Evolutionary conservation across 92 coral and sea anemone species (phyloP).

Genomic region (Palythoa caribaeorum): DNA sequence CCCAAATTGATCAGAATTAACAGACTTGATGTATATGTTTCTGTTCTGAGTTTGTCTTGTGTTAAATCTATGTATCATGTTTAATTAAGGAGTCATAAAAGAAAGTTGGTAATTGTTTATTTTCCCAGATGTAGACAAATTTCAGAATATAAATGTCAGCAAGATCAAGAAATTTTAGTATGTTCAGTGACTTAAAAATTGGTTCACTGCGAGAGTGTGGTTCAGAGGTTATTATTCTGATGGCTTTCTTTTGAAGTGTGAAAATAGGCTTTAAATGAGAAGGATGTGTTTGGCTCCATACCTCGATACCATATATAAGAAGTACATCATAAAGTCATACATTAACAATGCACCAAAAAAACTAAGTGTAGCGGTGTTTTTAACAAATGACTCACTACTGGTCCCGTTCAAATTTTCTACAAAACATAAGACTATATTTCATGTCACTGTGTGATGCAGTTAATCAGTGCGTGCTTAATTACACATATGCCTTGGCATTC

Average conservation of each 20-base stretch:
- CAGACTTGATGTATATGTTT: constrained; percentile 13
- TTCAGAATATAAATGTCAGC: background rate
- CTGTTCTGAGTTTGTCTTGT: constrained; percentile 39
- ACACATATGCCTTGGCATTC: too few relatives aligned
- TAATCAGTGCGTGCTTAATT: too few relatives aligned
- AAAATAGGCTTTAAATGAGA: constrained; percentile 10
- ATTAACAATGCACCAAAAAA: too few relatives aligned
- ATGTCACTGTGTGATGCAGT: too few relatives aligned
- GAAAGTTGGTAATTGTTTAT: background rate
- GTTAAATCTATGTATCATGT: constrained; percentile 14
- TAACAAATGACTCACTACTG: too few relatives aligned
- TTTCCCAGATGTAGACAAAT: background rate
- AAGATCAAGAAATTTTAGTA: background rate
- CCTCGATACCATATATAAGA: constrained; percentile 35
- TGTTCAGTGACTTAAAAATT: constrained; percentile 11
- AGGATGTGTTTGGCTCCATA: constrained; percentile 13
- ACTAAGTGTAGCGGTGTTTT: too few relatives aligned
- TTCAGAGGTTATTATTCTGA: background rate
- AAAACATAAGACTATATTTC: too few relatives aligned
- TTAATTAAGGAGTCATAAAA: background rate
- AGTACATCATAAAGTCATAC: background rate
- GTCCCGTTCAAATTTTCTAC: too few relatives aligned
- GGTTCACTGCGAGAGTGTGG: constrained; percentile 6
- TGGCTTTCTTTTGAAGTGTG: background rate
- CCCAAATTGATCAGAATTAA: background rate